Evolutionary conservation across 2,797 vertebrate genomes (phyloP).

Genomic region (Sebastes vulpes): DNA sequence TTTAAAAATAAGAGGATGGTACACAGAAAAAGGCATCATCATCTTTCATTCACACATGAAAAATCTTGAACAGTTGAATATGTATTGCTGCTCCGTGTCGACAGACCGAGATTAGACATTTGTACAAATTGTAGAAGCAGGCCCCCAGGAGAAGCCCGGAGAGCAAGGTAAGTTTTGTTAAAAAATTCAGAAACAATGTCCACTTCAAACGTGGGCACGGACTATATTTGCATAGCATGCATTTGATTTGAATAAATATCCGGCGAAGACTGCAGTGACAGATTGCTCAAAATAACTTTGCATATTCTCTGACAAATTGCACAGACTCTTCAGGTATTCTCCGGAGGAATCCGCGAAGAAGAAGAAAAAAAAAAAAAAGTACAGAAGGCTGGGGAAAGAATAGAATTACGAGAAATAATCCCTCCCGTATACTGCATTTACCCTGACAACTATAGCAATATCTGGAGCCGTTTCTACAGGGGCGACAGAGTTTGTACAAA

Average conservation of each 20-base stretch:
- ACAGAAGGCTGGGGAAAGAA: constrained; percentile 69
- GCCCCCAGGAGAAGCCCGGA: constrained; percentile 28
- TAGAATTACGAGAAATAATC: constrained; percentile 57
- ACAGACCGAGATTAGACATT: constrained; percentile 52
- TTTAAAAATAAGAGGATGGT: constrained; percentile 48
- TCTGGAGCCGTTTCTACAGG: constrained; percentile 41
- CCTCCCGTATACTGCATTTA: constrained; percentile 57
- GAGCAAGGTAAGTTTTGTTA: constrained; percentile 39
- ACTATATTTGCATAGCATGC: constrained; percentile 67
- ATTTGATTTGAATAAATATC: constrained; percentile 73
- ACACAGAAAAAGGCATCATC: constrained; percentile 60
- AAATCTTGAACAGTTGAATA: constrained; percentile 51
- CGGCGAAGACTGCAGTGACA: constrained; percentile 36
- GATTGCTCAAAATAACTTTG: constrained; percentile 66
- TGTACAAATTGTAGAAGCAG: constrained; percentile 52
- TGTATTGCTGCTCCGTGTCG: constrained; percentile 50
- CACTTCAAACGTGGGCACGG: constrained; percentile 38
- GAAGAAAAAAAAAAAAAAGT: constrained; percentile 46
- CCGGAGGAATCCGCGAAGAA: constrained; percentile 45
- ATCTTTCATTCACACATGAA: constrained; percentile 63
- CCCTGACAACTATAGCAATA: constrained; percentile 39
- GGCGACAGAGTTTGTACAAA: constrained; percentile 34
- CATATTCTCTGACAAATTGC: constrained; percentile 66
- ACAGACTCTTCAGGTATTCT: constrained; percentile 62
- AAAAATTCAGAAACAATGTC: constrained; percentile 62